These are phyloP conservation scores for Polypterus bichir DNA, from an alignment of 2,113 vertebrate species.

Conservation along the genomic window DNA sequence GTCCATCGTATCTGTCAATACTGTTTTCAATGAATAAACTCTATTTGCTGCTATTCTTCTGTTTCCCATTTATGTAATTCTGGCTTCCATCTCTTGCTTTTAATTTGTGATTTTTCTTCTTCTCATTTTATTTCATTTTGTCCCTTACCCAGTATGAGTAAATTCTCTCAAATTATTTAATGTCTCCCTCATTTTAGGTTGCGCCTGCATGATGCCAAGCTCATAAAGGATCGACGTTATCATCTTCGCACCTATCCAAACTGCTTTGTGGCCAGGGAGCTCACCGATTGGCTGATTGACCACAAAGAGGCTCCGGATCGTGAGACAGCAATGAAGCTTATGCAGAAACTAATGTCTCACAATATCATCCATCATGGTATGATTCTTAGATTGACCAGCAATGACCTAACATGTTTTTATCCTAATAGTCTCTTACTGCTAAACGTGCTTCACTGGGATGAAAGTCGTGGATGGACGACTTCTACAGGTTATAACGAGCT, in stretches of 20 bases:
- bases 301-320: slow-evolving; percentile 66
- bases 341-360: slow-evolving; percentile 75
- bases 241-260: slow-evolving; percentile 69
- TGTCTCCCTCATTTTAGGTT: slow-evolving; percentile 35
- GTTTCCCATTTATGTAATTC: neutral
- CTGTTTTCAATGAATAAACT: neutral
- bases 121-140: neutral
- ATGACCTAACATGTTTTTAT: too few species aligned
- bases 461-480: too few species aligned
- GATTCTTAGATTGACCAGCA: slow-evolving; percentile 6
- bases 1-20: neutral
- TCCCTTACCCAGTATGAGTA: neutral
- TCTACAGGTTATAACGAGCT: too few species aligned
- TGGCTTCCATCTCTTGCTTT: neutral
- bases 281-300: slow-evolving; percentile 64
- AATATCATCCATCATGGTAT: slow-evolving; percentile 74
- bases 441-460: too few species aligned
- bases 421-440: too few species aligned
- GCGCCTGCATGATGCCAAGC: slow-evolving; percentile 64
- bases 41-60: neutral
- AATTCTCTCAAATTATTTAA: neutral
- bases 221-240: slow-evolving; percentile 65
- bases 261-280: slow-evolving; percentile 71
- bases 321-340: slow-evolving; percentile 50
- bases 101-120: neutral